Evolutionary conservation across 2,113 vertebrate genomes (phyloP).

Genomic region (Dromiciops gliroides): DNA sequence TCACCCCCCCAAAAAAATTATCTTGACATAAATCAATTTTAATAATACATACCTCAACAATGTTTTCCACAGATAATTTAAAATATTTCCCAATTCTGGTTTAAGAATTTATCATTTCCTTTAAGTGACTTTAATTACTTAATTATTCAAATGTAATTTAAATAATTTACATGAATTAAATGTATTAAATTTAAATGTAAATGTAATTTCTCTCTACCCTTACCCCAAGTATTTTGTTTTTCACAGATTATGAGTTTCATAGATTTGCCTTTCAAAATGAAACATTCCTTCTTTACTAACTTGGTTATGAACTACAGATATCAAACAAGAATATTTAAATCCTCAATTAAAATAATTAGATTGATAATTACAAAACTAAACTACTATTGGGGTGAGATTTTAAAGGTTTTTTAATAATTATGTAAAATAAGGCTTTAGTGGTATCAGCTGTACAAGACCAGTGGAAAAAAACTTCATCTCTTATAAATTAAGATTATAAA

Average conservation of each 20-base stretch:
- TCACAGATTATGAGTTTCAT: background rate
- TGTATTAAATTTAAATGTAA: too few relatives aligned
- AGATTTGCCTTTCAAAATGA: slow-evolving; percentile 42
- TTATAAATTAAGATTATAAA: background rate
- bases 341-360: slow-evolving; percentile 20
- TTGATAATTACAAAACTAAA: slow-evolving; percentile 31
- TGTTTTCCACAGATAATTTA: slow-evolving; percentile 10
- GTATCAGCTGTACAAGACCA: background rate
- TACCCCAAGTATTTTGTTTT: background rate
- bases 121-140: slow-evolving; percentile 21
- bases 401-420: slow-evolving; percentile 12
- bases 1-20: too few relatives aligned
- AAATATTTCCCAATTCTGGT: background rate
- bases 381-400: background rate
- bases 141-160: background rate
- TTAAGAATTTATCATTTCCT: slow-evolving; percentile 34
- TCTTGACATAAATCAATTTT: slow-evolving; percentile 41
- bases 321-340: slow-evolving; percentile 8
- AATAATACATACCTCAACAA: background rate
- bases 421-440: slow-evolving; percentile 7
- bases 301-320: background rate
- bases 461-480: background rate
- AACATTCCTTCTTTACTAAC: background rate
- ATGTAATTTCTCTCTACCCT: background rate
- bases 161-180: too few relatives aligned